Conservation (phyloP, 2,113 vertebrate genomes). For the Lethenteron camtschaticum region DNA sequence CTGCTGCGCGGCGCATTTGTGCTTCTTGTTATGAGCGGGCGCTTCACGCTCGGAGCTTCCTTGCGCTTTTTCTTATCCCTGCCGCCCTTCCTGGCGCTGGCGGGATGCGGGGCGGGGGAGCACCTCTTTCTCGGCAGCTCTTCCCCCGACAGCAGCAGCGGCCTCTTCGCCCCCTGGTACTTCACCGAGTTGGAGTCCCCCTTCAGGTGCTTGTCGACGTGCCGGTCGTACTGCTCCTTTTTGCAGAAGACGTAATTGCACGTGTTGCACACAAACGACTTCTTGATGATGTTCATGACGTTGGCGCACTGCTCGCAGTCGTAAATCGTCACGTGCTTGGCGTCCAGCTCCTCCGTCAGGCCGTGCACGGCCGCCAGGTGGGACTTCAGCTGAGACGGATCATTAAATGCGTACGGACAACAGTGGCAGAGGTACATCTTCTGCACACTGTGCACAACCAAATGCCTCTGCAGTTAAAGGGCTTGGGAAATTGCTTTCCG, state of each 20-base stretch:
- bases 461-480: conserved; percentile 91
- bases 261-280: conserved; percentile 90
- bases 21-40: no score
- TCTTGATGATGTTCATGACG: conserved; percentile 80
- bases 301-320: conserved; percentile 82
- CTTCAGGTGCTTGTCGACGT: conserved; percentile 80
- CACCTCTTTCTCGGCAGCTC: no score
- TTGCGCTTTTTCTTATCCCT: no score
- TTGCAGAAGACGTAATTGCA: conserved; percentile 97
- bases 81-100: no score
- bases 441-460: conserved; percentile 82
- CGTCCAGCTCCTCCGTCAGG: conserved; percentile 40
- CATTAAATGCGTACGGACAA: conserved; percentile 63
- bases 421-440: conserved; percentile 77
- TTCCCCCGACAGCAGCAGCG: conserved; percentile 14
- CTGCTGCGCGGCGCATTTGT: no score
- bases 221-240: conserved; percentile 85
- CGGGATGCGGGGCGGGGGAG: no score
- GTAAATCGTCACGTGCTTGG: conserved; percentile 69
- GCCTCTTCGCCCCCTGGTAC: conserved; percentile 58
- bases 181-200: conserved; percentile 53
- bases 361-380: conserved; percentile 51
- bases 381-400: conserved; percentile 45
- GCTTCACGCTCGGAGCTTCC: no score
- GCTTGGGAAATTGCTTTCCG: conserved; percentile 88